Evolutionary conservation across 2,797 vertebrate species (phyloP).

Genomic region (Urosaurus nigricauda): DNA sequence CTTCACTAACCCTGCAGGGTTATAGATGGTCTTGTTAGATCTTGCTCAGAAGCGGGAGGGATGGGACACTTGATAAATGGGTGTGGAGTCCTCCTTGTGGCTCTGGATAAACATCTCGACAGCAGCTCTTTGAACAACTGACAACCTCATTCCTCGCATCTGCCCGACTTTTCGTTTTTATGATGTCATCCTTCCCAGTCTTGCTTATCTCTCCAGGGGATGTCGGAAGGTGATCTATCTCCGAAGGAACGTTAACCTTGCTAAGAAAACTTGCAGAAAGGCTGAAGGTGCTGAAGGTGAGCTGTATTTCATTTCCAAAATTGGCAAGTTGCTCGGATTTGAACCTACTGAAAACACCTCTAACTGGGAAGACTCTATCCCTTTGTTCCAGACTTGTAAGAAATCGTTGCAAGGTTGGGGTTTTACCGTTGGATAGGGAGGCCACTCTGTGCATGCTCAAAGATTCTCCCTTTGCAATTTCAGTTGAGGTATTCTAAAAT

Average conservation of each 20-base stretch:
- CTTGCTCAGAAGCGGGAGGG: constrained; percentile 11
- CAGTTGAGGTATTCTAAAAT: not conserved
- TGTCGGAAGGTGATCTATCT: not conserved
- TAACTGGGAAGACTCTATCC: too few relatives aligned
- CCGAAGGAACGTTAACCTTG: constrained; percentile 14
- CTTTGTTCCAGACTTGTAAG: not conserved
- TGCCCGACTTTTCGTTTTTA: constrained; percentile 5
- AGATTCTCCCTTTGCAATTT: not conserved
- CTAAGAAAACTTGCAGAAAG: not conserved
- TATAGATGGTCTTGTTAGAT: constrained; percentile 20
- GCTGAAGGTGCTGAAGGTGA: not conserved
- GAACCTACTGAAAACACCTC: not conserved
- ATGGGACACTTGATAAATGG: constrained; percentile 43
- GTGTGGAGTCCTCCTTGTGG: not conserved
- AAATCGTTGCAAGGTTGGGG: too few relatives aligned
- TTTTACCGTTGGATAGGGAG: not conserved
- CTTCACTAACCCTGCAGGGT: not conserved
- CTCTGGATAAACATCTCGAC: constrained; percentile 5
- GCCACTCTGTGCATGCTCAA: not conserved
- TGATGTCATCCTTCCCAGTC: not conserved
- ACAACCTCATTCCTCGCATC: not conserved
- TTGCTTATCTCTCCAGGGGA: not conserved
- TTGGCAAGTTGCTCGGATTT: not conserved
- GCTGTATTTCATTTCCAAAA: not conserved
- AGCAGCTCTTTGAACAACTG: constrained; percentile 51